Evolutionary conservation across 1,140 invertebrate genomes (phyloP).

Genomic region (Dendroctonus valens): DNA sequence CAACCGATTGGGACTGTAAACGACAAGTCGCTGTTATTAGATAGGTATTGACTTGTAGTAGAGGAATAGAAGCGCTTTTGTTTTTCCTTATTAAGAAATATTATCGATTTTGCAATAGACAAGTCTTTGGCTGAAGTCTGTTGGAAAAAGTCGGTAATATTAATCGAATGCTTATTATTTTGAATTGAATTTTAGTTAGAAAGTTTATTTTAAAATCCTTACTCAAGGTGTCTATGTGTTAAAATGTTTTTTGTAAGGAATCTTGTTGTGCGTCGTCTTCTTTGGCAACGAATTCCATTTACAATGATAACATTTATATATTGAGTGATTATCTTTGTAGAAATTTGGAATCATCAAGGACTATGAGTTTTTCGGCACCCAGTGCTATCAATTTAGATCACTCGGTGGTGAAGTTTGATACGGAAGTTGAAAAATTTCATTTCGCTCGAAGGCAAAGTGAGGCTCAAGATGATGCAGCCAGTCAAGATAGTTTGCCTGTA

Average conservation of each 20-base stretch:
- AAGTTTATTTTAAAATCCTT: too few relatives aligned
- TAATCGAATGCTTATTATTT: too few relatives aligned
- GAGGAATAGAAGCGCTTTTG: not conserved
- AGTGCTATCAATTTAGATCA: conserved; percentile 82
- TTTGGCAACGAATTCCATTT: too few relatives aligned
- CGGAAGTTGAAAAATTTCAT: conserved; percentile 46
- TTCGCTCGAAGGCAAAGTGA: conserved; percentile 32
- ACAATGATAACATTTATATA: too few relatives aligned
- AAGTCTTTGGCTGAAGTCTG: too few relatives aligned
- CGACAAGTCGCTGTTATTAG: conserved; percentile 9
- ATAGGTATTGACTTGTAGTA: conserved; percentile 11
- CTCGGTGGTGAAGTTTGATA: conserved; percentile 65
- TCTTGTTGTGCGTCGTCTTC: too few relatives aligned
- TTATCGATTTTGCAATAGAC: too few relatives aligned
- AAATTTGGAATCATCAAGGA: conserved; percentile 65
- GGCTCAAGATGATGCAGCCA: conserved; percentile 41
- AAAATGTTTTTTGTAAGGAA: too few relatives aligned
- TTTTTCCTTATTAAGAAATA: too few relatives aligned
- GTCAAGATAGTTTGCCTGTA: conserved; percentile 55
- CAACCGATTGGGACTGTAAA: conserved; percentile 12
- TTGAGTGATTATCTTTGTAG: conserved; percentile 23
- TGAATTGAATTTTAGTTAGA: too few relatives aligned
- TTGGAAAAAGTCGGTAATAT: too few relatives aligned
- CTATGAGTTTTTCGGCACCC: conserved; percentile 79
- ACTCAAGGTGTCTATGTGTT: too few relatives aligned